Percentiles rank a stretch among this genome's conserved stretches.
phyloP scores from a whole-genome alignment of 2,797 vertebrate species.

The Melanotaenia maccullochi region DNA sequence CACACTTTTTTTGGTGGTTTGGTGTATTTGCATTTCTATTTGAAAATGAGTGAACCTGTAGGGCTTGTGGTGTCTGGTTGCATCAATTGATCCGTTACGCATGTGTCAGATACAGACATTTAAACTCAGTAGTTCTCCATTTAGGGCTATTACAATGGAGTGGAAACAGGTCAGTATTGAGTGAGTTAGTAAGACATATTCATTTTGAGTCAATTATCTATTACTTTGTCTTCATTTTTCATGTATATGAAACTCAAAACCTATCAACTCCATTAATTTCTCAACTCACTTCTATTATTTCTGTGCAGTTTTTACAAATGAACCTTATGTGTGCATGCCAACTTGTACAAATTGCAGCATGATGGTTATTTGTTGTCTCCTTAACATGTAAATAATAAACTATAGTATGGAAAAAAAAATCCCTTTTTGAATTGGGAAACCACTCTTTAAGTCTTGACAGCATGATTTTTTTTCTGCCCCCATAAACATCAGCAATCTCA shows the following conservation, averaged over 20 bases:
- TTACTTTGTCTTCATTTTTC: slow-evolving; percentile 4
- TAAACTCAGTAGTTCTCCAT: neutral
- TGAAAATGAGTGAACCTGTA: neutral
- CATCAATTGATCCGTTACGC: neutral
- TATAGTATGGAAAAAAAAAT: slow-evolving; percentile 5
- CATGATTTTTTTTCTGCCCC: neutral
- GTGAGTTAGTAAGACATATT: slow-evolving; percentile 9
- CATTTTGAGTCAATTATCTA: neutral
- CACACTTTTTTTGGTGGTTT: neutral
- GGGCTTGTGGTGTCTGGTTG: neutral
- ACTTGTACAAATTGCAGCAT: neutral
- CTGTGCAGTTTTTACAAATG: slow-evolving; percentile 3
- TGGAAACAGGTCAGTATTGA: neutral
- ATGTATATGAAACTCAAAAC: neutral
- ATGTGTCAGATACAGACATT: neutral
- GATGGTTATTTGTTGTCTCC: neutral
- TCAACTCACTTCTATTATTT: neutral
- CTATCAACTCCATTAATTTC: neutral
- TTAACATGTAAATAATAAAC: slow-evolving; percentile 8
- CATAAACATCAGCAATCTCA: neutral
- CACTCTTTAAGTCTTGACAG: neutral
- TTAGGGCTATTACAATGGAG: neutral
- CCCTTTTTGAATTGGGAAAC: neutral
- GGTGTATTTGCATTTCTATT: neutral
- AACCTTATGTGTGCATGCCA: neutral